Conservation (phyloP, 2,113 vertebrate genomes). For the Charadrius vociferus region DNA sequence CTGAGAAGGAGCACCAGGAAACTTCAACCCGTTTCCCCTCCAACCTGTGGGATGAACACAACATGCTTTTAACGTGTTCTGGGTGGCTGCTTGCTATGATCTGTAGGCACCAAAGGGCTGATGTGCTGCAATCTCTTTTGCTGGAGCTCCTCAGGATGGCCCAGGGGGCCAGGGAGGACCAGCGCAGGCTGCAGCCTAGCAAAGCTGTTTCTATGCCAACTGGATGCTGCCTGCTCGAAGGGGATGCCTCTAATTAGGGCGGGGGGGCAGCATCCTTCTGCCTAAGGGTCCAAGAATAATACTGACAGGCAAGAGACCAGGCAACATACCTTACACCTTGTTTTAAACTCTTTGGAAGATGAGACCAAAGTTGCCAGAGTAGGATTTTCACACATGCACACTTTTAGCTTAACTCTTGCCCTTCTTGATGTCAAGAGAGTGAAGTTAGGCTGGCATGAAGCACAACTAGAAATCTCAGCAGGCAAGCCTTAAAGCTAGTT, state of each 20-base stretch:
- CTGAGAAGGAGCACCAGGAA: not conserved
- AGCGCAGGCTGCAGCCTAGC: not conserved
- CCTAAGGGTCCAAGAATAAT: not conserved
- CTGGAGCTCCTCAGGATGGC: not conserved
- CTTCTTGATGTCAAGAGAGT: not conserved
- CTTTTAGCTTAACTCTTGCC: not conserved
- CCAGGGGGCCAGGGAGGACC: not conserved
- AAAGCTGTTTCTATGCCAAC: not conserved
- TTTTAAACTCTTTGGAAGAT: not conserved
- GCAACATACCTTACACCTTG: not conserved
- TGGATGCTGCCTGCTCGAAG: not conserved
- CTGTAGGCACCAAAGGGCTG: not conserved
- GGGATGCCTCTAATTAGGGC: not conserved
- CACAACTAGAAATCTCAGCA: not conserved
- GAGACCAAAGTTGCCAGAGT: not conserved
- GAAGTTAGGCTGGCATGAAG: accelerated
- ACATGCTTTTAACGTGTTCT: not conserved
- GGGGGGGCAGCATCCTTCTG: not conserved
- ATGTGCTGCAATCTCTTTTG: not conserved
- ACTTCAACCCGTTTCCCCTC: not conserved
- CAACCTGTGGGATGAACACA: not conserved
- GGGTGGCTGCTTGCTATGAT: not conserved
- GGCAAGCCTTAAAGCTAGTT: not conserved
- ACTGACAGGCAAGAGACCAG: not conserved
- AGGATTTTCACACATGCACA: not conserved